A percentile compares a stretch with the other conserved stretches of the same genome.
phyloP scores from a whole-genome alignment of 2,113 vertebrate genomes.

The Ictidomys tridecemlineatus region DNA sequence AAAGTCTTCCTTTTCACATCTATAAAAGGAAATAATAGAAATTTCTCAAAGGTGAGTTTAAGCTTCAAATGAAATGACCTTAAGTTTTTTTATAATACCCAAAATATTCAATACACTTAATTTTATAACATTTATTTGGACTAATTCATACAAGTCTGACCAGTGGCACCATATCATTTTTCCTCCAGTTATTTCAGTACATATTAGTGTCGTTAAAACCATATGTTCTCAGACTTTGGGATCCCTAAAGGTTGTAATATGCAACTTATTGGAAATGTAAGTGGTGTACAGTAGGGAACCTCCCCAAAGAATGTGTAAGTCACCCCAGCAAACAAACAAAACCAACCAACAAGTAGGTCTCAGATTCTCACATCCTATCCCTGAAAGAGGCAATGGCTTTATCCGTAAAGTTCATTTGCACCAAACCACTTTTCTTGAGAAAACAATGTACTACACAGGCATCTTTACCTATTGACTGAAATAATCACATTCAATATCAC shows the following conservation, averaged over 20 bases:
- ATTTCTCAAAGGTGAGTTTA: not conserved
- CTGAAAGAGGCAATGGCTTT: not conserved
- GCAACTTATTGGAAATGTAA: slow-evolving; percentile 30
- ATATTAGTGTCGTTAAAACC: slow-evolving; percentile 29
- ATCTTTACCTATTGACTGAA: not conserved
- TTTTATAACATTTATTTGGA: not conserved
- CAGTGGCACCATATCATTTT: not conserved
- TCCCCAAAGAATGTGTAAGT: not conserved
- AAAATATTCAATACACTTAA: not conserved
- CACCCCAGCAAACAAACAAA: not conserved
- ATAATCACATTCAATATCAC: not conserved
- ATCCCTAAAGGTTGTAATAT: slow-evolving; percentile 37
- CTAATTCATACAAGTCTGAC: not conserved
- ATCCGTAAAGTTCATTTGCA: not conserved
- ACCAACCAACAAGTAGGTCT: not conserved
- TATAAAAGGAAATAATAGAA: not conserved
- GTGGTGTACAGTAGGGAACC: not conserved
- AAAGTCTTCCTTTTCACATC: not conserved
- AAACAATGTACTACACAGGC: not conserved
- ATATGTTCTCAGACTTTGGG: slow-evolving; percentile 29
- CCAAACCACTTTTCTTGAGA: slow-evolving; percentile 35
- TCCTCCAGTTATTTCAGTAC: not conserved
- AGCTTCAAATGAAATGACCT: not conserved
- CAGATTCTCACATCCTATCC: not conserved
- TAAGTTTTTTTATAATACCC: not conserved